A percentile compares a stretch with the other conserved stretches of the same genome.
Conservation (phyloP, 2,888 invertebrate genomes). For the Dryomyza anilis region DNA sequence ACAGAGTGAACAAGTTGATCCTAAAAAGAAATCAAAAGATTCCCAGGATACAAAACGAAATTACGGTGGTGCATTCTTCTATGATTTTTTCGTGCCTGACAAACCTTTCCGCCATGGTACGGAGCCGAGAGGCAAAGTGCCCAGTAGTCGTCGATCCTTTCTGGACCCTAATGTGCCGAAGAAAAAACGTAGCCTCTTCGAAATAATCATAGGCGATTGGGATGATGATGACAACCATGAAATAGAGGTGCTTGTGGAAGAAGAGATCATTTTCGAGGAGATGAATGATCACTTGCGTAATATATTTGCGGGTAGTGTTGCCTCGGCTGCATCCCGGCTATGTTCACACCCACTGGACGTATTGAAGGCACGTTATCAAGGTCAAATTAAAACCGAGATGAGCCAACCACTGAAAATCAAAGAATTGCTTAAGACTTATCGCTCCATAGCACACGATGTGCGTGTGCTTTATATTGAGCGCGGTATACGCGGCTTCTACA, state of each 20-base stretch:
- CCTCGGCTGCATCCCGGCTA: not conserved
- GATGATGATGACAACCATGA: not conserved
- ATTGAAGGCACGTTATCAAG: conserved; percentile 10
- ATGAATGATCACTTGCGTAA: not conserved
- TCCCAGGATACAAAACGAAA: too few relatives aligned
- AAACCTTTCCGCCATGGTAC: not conserved
- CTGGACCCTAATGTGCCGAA: not conserved
- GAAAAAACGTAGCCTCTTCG: not conserved
- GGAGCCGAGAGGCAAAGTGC: not conserved
- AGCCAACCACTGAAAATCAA: too few relatives aligned
- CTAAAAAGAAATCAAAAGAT: too few relatives aligned
- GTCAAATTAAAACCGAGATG: too few relatives aligned
- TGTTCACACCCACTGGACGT: conserved; percentile 23
- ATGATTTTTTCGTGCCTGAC: too few relatives aligned
- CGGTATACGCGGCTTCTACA: conserved; percentile 26
- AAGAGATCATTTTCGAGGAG: not conserved
- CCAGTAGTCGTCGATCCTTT: not conserved
- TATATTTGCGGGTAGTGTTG: conserved; percentile 11
- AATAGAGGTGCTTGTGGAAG: not conserved
- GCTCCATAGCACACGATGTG: not conserved
- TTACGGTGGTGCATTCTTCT: too few relatives aligned
- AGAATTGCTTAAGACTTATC: not conserved
- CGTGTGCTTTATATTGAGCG: conserved; percentile 5
- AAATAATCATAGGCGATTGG: not conserved
- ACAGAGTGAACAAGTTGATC: too few relatives aligned